phyloP scores from a whole-genome alignment of 1,140 invertebrate species.

The Aleiodes sp. region DNA sequence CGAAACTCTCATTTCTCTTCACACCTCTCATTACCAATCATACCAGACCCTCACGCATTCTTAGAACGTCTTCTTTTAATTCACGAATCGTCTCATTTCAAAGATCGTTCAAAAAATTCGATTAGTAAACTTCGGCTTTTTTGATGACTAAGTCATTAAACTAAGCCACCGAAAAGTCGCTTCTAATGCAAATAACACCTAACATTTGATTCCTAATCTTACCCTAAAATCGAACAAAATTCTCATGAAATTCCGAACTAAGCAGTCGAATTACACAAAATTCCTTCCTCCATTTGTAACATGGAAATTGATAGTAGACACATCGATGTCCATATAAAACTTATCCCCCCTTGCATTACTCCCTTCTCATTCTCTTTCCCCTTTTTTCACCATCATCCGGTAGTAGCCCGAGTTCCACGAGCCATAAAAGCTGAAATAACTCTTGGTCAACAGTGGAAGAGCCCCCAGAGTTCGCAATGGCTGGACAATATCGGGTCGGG shows the following conservation, averaged over 20 bases:
- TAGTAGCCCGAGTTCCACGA: background rate
- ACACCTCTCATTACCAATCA: too few relatives aligned
- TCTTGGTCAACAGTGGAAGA: slow-evolving; percentile 13
- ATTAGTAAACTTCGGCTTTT: too few relatives aligned
- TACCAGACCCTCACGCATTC: too few relatives aligned
- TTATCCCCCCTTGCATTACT: background rate
- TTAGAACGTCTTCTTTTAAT: too few relatives aligned
- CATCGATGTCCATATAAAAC: slow-evolving; percentile 1
- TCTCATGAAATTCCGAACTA: background rate
- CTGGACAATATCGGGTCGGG: slow-evolving; percentile 55
- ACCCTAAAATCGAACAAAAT: background rate
- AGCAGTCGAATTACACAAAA: background rate
- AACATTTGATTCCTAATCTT: background rate
- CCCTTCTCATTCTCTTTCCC: background rate
- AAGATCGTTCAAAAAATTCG: too few relatives aligned
- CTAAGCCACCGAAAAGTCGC: too few relatives aligned
- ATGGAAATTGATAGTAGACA: slow-evolving; percentile 12
- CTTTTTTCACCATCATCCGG: slow-evolving; percentile 24
- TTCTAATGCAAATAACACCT: background rate
- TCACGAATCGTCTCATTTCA: too few relatives aligned
- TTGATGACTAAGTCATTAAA: too few relatives aligned
- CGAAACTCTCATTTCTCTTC: too few relatives aligned
- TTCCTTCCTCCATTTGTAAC: background rate
- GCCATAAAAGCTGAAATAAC: slow-evolving; percentile 29
- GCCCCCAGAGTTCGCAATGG: background rate